These are phyloP conservation scores for Chaetophractus vellerosus DNA, from an alignment of 2,797 vertebrate genomes.

Conservation along the genomic window DNA sequence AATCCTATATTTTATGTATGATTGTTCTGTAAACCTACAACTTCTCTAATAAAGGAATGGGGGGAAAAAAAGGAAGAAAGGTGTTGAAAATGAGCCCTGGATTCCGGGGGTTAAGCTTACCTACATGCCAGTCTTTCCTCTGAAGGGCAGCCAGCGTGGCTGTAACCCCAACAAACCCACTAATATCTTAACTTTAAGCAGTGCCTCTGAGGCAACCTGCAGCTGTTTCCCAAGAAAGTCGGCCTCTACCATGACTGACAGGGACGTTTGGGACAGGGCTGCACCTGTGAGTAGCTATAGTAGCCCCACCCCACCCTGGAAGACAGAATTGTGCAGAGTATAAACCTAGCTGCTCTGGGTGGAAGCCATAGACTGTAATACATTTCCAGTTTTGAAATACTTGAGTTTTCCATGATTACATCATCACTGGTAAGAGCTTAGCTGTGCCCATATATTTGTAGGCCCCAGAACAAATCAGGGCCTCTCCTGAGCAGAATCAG, in stretches of 20 bases:
- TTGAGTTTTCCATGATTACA: conserved; percentile 28
- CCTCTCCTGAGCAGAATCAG: not conserved
- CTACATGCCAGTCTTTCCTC: not conserved
- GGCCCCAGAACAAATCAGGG: not conserved
- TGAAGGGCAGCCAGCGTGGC: not conserved
- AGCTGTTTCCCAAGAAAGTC: not conserved
- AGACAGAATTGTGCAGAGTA: not conserved
- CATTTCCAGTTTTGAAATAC: not conserved
- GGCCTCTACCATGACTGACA: not conserved
- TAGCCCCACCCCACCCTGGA: not conserved
- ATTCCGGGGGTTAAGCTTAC: not conserved
- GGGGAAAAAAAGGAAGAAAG: not conserved
- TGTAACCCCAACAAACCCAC: not conserved
- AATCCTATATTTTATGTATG: too few relatives aligned
- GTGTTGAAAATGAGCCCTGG: not conserved
- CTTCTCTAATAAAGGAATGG: too few relatives aligned
- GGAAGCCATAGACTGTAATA: not conserved
- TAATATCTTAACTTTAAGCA: not conserved
- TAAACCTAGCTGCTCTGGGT: not conserved
- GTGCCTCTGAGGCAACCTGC: not conserved
- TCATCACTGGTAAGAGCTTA: conserved; percentile 7
- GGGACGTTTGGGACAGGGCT: not conserved
- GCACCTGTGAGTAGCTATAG: not conserved
- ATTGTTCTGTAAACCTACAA: too few relatives aligned
- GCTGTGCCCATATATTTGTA: not conserved